Evolutionary conservation across 2,888 invertebrate species (phyloP).

Genomic region (Conistra vaccinii): DNA sequence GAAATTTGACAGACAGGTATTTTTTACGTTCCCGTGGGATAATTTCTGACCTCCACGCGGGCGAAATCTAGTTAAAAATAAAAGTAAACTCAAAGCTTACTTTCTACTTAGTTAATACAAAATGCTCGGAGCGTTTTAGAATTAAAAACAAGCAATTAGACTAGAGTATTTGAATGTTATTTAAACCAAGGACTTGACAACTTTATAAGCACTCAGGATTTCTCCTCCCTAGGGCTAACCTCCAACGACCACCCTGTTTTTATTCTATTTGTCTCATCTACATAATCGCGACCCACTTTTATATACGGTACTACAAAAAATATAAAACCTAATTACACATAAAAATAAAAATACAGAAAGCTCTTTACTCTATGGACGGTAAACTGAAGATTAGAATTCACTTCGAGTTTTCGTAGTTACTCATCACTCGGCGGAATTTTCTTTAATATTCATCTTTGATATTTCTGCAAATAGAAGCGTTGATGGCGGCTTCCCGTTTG

Average conservation of each 20-base stretch:
- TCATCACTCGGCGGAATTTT: conserved; percentile 21
- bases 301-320: conserved; percentile 19
- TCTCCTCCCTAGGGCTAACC: conserved; percentile 38
- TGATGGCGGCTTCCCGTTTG: conserved; percentile 38
- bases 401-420: conserved; percentile 41
- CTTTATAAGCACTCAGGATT: conserved; percentile 47
- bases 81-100: conserved; percentile 1
- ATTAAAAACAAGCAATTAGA: conserved; percentile 45
- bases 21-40: no score
- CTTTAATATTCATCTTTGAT: conserved; percentile 47
- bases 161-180: conserved; percentile 41
- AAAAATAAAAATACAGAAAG: conserved; percentile 13
- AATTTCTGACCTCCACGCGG: no score
- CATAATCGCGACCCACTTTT: conserved; percentile 47
- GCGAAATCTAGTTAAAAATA: no score
- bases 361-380: conserved; percentile 1
- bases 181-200: conserved; percentile 30
- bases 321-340: conserved; percentile 24
- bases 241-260: conserved; percentile 36
- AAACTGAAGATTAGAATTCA: conserved; percentile 39
- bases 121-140: conserved; percentile 27
- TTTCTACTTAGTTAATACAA: conserved; percentile 7
- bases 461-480: conserved; percentile 49
- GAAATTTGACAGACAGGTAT: no score
- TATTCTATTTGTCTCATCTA: conserved; percentile 55